phyloP scores from a whole-genome alignment of 2,113 vertebrate species.

The Uria lomvia region DNA sequence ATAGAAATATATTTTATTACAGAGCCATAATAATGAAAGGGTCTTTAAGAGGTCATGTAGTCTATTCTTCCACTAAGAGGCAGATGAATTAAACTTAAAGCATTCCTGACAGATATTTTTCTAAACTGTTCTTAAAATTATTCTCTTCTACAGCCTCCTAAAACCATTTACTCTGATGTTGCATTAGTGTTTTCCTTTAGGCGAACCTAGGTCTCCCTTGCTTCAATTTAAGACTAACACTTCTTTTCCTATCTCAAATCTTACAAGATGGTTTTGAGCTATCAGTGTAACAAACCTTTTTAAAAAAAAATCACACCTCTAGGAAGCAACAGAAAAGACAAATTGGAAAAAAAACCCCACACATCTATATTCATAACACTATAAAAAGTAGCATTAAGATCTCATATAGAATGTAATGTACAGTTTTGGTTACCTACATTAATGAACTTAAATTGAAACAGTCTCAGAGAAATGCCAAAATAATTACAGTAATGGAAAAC shows the following conservation, averaged over 20 bases:
- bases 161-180: neutral
- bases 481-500: conserved; percentile 25
- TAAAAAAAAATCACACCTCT: neutral
- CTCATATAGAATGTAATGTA: neutral
- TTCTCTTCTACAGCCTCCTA: neutral
- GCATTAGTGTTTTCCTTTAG: neutral
- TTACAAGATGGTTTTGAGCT: neutral
- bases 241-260: neutral
- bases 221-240: neutral
- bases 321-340: neutral
- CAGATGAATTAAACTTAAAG: neutral
- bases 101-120: neutral
- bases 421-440: neutral
- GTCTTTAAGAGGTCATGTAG: neutral
- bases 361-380: neutral
- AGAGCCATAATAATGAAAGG: neutral
- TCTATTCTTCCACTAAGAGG: neutral
- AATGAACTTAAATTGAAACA: neutral
- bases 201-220: neutral
- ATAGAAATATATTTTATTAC: neutral
- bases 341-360: neutral
- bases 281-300: neutral
- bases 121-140: neutral
- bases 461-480: conserved; percentile 17
- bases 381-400: neutral